Evolutionary conservation across 2,113 vertebrate genomes (phyloP), one percentile per base, ranked within the genome.

Genomic region (Malurus cyaneus): DNA sequence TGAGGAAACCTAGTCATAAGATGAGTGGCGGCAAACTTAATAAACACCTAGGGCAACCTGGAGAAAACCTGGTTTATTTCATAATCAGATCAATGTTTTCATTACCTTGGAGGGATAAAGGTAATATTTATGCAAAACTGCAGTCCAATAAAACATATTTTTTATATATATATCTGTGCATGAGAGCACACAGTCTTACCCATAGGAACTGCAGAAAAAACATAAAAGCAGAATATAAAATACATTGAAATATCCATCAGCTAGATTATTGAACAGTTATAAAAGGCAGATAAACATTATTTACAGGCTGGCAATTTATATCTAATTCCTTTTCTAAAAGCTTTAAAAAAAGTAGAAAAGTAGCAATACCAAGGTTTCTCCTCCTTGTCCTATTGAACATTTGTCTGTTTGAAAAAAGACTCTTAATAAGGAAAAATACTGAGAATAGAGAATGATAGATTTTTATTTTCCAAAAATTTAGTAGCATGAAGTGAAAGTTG

Each of bases 21-120:
- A 3, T 28, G 28, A 93, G 4, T 25, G 47, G 24, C 18, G 70
- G 39, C 67, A 89, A 72, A 73, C 21, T 20, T 61, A 60, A 54
- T 53, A 15, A 32, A 46, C 62, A 74, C 6, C 14, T 95, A 82
- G 69, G 71, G 64, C 73, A 82, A 69, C 67, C 77, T 84, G 44
- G 18, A 91, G 29, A 84, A 78, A 74, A 83, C 32, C 60, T 95
- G 49, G 26, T 73, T 95, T 93, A 52, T 91, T 95, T 95, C 87
- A 82, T 47, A 59, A 18, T 74, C 60, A 52, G 67, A 91, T 72
- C 29, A 46, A 36, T 91, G 89, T 93, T 95, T 94, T 89, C 66
- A 76, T 24, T 21, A 49, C 78, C 77, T 91, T 86, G 70, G 50
- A 79, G 89, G 78, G 95, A 90, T 62, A 94, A 88, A 83, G 59